phyloP scores from a whole-genome alignment of 2,797 vertebrate species.

The Eulemur coronatus region DNA sequence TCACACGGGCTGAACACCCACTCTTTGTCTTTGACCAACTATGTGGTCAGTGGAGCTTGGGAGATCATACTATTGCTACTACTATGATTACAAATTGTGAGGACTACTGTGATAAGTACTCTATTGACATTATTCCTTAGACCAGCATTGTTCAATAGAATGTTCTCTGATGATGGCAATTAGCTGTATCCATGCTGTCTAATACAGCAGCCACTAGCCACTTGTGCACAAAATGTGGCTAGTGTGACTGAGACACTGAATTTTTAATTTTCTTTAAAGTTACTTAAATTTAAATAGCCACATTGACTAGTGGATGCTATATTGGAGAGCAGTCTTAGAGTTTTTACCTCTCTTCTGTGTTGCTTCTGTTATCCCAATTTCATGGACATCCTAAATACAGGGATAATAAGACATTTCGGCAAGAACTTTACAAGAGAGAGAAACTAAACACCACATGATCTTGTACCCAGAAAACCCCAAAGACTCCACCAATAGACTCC shows the following conservation, averaged over 20 bases:
- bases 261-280: neutral
- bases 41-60: neutral
- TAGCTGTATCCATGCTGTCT: neutral
- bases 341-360: neutral
- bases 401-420: neutral
- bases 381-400: neutral
- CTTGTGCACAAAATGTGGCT: neutral
- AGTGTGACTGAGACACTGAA: neutral
- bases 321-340: neutral
- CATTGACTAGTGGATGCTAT: neutral
- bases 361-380: neutral
- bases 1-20: neutral
- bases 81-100: neutral
- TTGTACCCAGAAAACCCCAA: neutral
- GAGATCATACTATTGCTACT: no score
- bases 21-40: neutral
- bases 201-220: neutral
- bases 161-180: neutral
- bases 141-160: neutral
- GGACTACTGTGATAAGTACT: neutral
- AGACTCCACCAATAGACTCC: neutral
- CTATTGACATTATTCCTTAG: neutral
- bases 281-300: neutral
- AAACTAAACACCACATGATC: neutral
- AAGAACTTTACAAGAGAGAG: neutral